Percentiles rank a stretch among this genome's conserved stretches.
Conservation (phyloP, 2,797 vertebrate genomes). For the Chromis chromis region DNA sequence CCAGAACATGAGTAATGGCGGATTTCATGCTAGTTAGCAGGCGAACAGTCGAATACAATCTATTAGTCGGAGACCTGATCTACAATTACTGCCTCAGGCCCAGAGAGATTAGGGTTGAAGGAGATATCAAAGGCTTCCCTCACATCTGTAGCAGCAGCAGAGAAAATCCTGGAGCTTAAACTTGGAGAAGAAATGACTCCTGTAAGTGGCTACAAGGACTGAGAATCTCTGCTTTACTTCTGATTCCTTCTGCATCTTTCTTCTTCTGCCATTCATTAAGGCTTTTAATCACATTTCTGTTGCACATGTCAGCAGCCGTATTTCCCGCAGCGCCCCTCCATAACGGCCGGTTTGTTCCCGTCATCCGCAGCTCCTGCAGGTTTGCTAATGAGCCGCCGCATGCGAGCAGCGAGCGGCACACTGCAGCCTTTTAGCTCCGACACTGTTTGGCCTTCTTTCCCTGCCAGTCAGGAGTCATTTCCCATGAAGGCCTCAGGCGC, state of each 20-base stretch:
- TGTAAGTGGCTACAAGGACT: constrained; percentile 8
- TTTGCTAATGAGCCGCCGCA: constrained; percentile 86
- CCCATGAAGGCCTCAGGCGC: constrained; percentile 86
- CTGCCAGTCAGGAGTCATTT: constrained; percentile 90
- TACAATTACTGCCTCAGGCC: constrained; percentile 41
- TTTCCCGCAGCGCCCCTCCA: constrained; percentile 74
- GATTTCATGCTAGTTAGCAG: constrained; percentile 75
- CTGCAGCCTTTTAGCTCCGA: constrained; percentile 85
- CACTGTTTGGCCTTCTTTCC: constrained; percentile 77
- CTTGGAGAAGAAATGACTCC: constrained; percentile 8
- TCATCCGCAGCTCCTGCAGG: constrained; percentile 76
- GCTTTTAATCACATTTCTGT: constrained; percentile 84
- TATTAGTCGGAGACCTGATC: constrained; percentile 60
- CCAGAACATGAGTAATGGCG: constrained; percentile 76
- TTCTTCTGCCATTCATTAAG: constrained; percentile 33
- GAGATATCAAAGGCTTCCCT: constrained; percentile 51
- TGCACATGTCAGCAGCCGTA: constrained; percentile 83
- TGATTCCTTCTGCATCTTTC: constrained; percentile 59
- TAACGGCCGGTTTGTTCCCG: constrained; percentile 88
- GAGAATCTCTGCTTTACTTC: constrained; percentile 61
- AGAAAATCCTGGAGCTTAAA: constrained; percentile 35
- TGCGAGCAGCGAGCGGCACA: constrained; percentile 79
- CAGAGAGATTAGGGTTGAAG: constrained; percentile 39
- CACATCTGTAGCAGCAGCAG: constrained; percentile 34
- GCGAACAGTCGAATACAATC: constrained; percentile 64